phyloP scores from a whole-genome alignment of 2,113 vertebrate genomes.

The Ornithorhynchus anatinus region DNA sequence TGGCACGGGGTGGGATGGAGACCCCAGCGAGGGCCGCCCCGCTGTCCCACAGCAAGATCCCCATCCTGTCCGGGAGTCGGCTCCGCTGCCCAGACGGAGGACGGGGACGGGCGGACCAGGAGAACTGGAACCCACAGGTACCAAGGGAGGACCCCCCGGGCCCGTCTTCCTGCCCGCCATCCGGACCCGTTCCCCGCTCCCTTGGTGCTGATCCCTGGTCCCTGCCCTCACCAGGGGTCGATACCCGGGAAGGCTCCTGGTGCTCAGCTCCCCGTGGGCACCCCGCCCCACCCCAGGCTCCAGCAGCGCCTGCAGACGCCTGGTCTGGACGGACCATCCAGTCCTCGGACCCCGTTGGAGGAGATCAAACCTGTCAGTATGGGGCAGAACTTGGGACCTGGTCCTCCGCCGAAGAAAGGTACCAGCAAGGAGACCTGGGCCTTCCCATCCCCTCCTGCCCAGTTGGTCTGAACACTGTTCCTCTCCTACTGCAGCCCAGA shows the following conservation, averaged over 20 bases:
- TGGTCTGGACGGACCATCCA: background rate
- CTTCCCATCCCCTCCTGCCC: background rate
- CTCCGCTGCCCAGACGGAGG: background rate
- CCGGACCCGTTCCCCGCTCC: background rate
- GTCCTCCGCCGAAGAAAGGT: conserved; percentile 29
- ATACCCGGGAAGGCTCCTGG: background rate
- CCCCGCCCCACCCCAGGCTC: background rate
- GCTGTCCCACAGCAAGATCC: conserved; percentile 61
- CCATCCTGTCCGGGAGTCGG: conserved; percentile 40
- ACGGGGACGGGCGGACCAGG: conserved; percentile 22
- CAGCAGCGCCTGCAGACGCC: background rate
- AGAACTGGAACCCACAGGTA: conserved; percentile 58
- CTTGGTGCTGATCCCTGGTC: background rate
- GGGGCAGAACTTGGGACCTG: conserved; percentile 6
- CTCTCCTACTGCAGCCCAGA: too few relatives aligned
- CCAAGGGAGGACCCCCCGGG: background rate
- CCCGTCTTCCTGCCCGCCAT: background rate
- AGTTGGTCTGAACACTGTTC: too few relatives aligned
- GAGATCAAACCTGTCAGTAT: conserved; percentile 31
- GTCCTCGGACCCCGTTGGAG: conserved; percentile 42
- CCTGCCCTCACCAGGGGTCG: conserved; percentile 1
- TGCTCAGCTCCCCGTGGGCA: background rate
- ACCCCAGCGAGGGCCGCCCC: background rate
- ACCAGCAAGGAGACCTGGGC: background rate
- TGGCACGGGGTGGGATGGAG: conserved; percentile 18